These are phyloP conservation scores for Nemurella pictetii DNA, from an alignment of 2,888 invertebrate genomes.

Conservation along the genomic window DNA sequence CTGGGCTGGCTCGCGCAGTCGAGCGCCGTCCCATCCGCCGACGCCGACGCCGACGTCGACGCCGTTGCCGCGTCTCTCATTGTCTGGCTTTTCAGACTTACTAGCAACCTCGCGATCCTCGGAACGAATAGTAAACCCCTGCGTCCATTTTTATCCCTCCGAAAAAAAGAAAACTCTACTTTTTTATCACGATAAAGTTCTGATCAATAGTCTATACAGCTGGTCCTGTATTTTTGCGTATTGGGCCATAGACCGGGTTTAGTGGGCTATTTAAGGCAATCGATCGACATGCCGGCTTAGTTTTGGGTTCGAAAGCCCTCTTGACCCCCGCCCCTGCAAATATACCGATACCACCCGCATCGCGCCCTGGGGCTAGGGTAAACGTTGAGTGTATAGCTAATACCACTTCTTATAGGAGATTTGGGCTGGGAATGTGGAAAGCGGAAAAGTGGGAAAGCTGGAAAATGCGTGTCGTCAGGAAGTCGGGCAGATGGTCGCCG, in stretches of 20 bases:
- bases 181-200: neutral
- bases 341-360: constrained; percentile 2
- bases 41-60: neutral
- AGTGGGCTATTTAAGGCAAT: constrained; percentile 6
- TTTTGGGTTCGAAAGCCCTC: constrained; percentile 19
- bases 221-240: neutral
- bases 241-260: neutral
- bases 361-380: neutral
- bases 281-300: neutral
- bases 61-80: constrained; percentile 5
- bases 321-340: neutral
- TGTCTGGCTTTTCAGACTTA: constrained; percentile 8
- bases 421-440: neutral
- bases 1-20: constrained; percentile 27
- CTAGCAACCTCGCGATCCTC: neutral
- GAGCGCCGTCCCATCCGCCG: neutral
- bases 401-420: neutral
- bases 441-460: neutral
- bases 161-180: neutral
- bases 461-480: neutral
- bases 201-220: constrained; percentile 15
- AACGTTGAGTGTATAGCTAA: too few relatives aligned
- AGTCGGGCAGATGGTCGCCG: neutral
- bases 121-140: neutral
- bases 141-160: neutral